phyloP scores from a whole-genome alignment of 2,113 vertebrate species.

The Pelecanoides urinatrix region DNA sequence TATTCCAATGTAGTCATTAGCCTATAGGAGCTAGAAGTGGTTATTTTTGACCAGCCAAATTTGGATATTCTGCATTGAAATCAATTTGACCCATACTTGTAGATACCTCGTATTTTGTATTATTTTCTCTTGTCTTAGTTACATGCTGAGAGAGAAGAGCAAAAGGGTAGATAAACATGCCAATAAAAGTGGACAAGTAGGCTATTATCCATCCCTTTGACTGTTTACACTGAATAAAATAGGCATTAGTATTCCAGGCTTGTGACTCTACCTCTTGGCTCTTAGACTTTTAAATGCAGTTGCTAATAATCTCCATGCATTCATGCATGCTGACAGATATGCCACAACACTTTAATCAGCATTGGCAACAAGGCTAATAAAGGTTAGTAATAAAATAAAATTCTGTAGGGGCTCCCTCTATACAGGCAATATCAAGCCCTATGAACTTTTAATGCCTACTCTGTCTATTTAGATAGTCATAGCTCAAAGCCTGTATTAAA shows the following conservation, averaged over 20 bases:
- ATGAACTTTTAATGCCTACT: conserved; percentile 73
- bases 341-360: conserved; percentile 66
- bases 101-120: neutral
- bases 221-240: neutral
- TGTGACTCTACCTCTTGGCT: conserved; percentile 60
- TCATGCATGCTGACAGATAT: conserved; percentile 67
- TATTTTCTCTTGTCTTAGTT: conserved; percentile 20
- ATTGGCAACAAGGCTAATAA: conserved; percentile 73
- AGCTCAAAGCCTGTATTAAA: conserved; percentile 70
- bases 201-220: neutral
- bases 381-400: conserved; percentile 73
- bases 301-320: conserved; percentile 69
- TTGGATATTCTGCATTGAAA: neutral
- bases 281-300: conserved; percentile 68
- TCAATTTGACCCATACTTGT: neutral
- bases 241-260: conserved; percentile 67
- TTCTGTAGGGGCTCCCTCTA: conserved; percentile 63
- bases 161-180: conserved; percentile 37
- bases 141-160: neutral
- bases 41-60: neutral
- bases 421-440: conserved; percentile 72
- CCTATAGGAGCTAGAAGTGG: neutral
- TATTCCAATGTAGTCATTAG: neutral
- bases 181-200: conserved; percentile 18
- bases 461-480: conserved; percentile 75